Evolutionary conservation across 2,113 vertebrate genomes (phyloP).

Genomic region (Chrysochloris asiatica): DNA sequence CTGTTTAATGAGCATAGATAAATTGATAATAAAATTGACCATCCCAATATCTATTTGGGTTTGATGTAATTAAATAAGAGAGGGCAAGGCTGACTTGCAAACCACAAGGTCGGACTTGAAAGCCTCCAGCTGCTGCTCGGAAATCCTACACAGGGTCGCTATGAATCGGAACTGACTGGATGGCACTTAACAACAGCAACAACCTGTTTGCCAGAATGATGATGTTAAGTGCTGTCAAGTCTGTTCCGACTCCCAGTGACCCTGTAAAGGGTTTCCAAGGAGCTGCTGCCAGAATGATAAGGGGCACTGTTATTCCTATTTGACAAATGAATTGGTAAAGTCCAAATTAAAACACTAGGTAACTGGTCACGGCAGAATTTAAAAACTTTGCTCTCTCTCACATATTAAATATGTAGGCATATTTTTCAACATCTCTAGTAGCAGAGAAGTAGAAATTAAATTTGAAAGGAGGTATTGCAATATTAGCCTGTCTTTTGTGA

Average conservation of each 20-base stretch:
- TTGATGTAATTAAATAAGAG: neutral
- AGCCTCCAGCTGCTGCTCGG: no score
- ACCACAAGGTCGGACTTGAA: no score
- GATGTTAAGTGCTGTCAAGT: no score
- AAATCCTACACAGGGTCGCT: no score
- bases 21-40: neutral
- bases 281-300: no score
- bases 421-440: neutral
- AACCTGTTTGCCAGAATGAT: neutral
- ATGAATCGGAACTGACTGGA: no score
- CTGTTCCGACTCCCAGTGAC: no score
- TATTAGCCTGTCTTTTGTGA: neutral
- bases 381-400: neutral
- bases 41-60: neutral
- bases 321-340: neutral
- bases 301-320: neutral
- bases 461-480: neutral
- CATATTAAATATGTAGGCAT: neutral
- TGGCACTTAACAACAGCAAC: no score
- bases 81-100: no score
- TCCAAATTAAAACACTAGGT: neutral
- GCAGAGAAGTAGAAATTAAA: slow-evolving; percentile 43
- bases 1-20: slow-evolving; percentile 1
- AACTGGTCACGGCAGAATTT: neutral
- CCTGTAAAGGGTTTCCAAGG: no score